Percentiles rank a stretch among this genome's conserved stretches.
These are phyloP conservation scores for Masticophis lateralis DNA, from an alignment of 2,797 vertebrate genomes.

Conservation along the genomic window DNA sequence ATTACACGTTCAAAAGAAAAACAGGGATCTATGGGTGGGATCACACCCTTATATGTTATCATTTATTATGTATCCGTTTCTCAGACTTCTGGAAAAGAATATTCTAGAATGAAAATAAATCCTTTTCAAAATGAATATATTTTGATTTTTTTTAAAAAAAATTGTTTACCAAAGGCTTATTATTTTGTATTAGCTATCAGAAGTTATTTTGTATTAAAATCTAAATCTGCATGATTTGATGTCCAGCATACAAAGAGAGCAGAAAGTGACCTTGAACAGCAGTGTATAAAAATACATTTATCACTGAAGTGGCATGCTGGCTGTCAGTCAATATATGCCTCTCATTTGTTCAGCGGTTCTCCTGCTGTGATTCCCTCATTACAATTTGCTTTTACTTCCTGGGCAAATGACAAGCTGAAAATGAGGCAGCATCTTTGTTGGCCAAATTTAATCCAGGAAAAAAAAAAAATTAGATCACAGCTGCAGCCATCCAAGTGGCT, in stretches of 20 bases:
- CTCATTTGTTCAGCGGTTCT: slow-evolving; percentile 67
- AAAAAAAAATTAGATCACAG: slow-evolving; percentile 69
- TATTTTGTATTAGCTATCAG: slow-evolving; percentile 10
- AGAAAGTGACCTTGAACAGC: slow-evolving; percentile 67
- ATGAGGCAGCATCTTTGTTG: slow-evolving; percentile 68
- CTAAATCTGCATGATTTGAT: slow-evolving; percentile 35
- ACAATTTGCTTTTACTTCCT: slow-evolving; percentile 75
- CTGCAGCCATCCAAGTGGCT: slow-evolving; percentile 66
- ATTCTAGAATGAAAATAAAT: slow-evolving; percentile 3
- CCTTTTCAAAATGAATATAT: slow-evolving; percentile 3
- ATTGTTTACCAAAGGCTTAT: not conserved
- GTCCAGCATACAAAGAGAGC: slow-evolving; percentile 48
- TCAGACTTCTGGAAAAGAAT: slow-evolving; percentile 29
- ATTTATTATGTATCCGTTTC: slow-evolving; percentile 42
- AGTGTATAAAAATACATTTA: slow-evolving; percentile 69
- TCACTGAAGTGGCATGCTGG: slow-evolving; percentile 63
- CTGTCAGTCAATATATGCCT: slow-evolving; percentile 69
- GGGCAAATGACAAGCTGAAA: slow-evolving; percentile 75
- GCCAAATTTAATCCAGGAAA: slow-evolving; percentile 65
- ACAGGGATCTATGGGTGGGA: not conserved
- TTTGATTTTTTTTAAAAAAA: not conserved
- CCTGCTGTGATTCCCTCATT: slow-evolving; percentile 72
- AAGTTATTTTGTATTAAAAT: slow-evolving; percentile 36
- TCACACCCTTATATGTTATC: slow-evolving; percentile 2
- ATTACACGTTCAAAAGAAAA: not conserved